phyloP scores from a whole-genome alignment of 2,797 vertebrate species.

The Cygnus olor region DNA sequence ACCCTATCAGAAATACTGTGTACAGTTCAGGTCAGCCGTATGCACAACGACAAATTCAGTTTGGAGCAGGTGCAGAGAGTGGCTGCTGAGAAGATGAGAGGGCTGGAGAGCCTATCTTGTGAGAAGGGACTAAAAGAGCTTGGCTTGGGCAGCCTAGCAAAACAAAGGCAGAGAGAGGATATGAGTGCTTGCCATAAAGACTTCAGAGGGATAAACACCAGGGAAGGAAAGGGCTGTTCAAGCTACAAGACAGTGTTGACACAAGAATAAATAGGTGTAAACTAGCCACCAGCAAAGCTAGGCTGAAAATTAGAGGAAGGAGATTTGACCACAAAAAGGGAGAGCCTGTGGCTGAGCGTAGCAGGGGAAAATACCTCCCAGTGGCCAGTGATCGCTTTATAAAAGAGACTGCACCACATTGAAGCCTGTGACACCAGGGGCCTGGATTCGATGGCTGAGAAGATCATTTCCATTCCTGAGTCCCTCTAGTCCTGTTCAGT shows the following conservation, averaged over 20 bases:
- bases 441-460: not conserved
- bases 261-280: constrained; percentile 13
- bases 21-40: not conserved
- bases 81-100: constrained; percentile 36
- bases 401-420: not conserved
- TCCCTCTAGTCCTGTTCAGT: not conserved
- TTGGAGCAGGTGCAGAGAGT: not conserved
- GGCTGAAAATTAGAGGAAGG: not conserved
- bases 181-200: constrained; percentile 33
- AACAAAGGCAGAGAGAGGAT: constrained; percentile 45
- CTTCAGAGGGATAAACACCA: constrained; percentile 31
- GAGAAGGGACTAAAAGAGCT: constrained; percentile 53
- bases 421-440: constrained; percentile 20
- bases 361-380: not conserved
- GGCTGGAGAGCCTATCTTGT: constrained; percentile 17
- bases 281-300: not conserved
- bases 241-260: constrained; percentile 2
- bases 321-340: not conserved
- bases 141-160: constrained; percentile 36
- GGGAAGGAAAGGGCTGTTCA: not conserved
- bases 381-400: not conserved
- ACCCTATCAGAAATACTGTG: not conserved
- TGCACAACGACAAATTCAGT: constrained; percentile 10
- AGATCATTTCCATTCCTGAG: constrained; percentile 19
- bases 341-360: not conserved